A percentile compares a stretch with the other conserved stretches of the same genome.
These are phyloP conservation scores for Anarhynchus alexandrinus DNA, from an alignment of 2,113 vertebrate species.

Conservation along the genomic window DNA sequence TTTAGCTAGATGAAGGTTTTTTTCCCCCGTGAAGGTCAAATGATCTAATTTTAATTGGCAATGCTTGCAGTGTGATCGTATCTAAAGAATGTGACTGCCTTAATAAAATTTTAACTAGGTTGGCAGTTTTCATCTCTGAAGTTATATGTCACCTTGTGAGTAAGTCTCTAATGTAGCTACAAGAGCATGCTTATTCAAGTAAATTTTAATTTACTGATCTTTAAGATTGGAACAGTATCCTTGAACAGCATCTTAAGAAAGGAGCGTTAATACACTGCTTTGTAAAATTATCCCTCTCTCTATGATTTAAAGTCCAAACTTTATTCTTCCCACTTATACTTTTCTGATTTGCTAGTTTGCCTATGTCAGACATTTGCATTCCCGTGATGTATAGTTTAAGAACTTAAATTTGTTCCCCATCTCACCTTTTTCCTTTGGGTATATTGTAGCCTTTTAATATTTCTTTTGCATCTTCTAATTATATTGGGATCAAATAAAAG, in stretches of 20 bases:
- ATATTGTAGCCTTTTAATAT: neutral
- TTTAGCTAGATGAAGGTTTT: neutral
- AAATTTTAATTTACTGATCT: neutral
- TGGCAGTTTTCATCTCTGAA: conserved; percentile 2
- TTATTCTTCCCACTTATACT: neutral
- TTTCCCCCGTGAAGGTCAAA: neutral
- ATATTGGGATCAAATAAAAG: neutral
- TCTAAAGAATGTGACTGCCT: conserved; percentile 1
- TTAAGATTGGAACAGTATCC: neutral
- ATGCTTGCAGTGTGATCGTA: neutral
- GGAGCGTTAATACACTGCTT: neutral
- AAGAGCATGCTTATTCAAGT: neutral
- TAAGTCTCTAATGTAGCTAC: neutral
- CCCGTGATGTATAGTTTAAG: neutral
- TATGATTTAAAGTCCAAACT: neutral
- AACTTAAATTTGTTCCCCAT: neutral
- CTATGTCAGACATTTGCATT: neutral
- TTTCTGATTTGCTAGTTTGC: neutral
- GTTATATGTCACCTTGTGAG: neutral
- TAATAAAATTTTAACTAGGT: conserved; percentile 11
- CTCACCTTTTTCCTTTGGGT: neutral
- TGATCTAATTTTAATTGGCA: conserved; percentile 12
- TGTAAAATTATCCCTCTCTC: neutral
- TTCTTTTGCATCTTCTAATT: neutral
- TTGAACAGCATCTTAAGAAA: neutral